These are phyloP conservation scores for Pygocentrus nattereri DNA, from an alignment of 2,797 vertebrate species.

Conservation along the genomic window DNA sequence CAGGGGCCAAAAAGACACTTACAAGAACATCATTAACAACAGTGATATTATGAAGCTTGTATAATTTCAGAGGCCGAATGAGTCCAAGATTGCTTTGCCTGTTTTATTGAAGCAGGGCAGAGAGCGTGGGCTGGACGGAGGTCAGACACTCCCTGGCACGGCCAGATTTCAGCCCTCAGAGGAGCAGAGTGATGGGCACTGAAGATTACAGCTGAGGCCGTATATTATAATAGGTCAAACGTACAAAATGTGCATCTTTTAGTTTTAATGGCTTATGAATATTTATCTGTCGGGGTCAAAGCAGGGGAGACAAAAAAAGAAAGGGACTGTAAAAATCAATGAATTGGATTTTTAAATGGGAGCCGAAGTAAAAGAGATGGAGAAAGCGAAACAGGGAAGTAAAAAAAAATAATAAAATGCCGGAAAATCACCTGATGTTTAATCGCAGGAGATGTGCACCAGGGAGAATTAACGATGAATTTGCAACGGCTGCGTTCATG, in stretches of 20 bases:
- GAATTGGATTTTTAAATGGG: slow-evolving; percentile 73
- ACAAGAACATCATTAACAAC: slow-evolving; percentile 62
- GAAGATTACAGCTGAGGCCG: slow-evolving; percentile 67
- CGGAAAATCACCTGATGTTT: slow-evolving; percentile 73
- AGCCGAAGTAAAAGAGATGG: slow-evolving; percentile 68
- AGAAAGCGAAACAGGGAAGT: slow-evolving; percentile 14
- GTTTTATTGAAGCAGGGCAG: slow-evolving; percentile 63
- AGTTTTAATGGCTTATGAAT: slow-evolving; percentile 82
- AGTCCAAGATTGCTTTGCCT: slow-evolving; percentile 69
- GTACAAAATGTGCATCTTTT: slow-evolving; percentile 79
- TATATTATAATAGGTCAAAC: slow-evolving; percentile 74
- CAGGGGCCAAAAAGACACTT: slow-evolving; percentile 47
- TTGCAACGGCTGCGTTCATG: slow-evolving; percentile 43
- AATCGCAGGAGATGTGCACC: slow-evolving; percentile 69
- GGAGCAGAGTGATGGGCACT: slow-evolving; percentile 65
- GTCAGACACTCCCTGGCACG: slow-evolving; percentile 58
- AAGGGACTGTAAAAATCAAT: slow-evolving; percentile 73
- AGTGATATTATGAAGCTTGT: slow-evolving; percentile 73
- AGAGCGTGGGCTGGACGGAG: slow-evolving; percentile 36
- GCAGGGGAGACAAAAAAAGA: slow-evolving; percentile 56
- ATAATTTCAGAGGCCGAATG: slow-evolving; percentile 64
- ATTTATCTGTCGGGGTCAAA: slow-evolving; percentile 76
- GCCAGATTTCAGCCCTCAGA: slow-evolving; percentile 69
- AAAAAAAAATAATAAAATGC: slow-evolving; percentile 54
- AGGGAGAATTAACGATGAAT: slow-evolving; percentile 63